Evolutionary conservation across 2,113 vertebrate genomes (phyloP).

Genomic region (Ranitomeya variabilis): DNA sequence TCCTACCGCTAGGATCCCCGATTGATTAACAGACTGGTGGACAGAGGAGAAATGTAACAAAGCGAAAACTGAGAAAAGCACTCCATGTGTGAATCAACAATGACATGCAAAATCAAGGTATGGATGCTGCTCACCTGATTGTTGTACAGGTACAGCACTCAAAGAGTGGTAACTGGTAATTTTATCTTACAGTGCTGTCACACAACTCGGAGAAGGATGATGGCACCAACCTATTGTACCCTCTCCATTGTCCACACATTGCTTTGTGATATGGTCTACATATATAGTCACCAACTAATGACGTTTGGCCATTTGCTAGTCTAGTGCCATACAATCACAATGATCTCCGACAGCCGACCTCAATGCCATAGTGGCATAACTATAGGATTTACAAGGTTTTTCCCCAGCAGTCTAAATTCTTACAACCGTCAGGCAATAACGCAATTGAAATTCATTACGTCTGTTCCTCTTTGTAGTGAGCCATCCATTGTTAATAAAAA

Average conservation of each 20-base stretch:
- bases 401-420: neutral
- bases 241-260: neutral
- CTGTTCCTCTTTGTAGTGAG: neutral
- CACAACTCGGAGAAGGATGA: neutral
- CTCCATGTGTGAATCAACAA: no score
- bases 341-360: neutral
- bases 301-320: neutral
- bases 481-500: slow-evolving; percentile 14
- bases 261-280: neutral
- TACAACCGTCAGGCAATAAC: neutral
- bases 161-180: no score
- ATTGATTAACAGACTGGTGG: no score
- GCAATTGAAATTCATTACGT: neutral
- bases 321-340: neutral
- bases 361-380: neutral
- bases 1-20: no score
- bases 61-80: no score
- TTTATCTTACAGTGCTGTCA: no score
- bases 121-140: no score
- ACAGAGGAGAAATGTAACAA: no score
- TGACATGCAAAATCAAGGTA: no score
- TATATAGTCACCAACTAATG: neutral
- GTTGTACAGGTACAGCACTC: no score
- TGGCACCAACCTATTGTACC: neutral
- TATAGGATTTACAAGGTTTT: neutral